Conservation (phyloP, 1,140 invertebrate genomes). For the Heliconius hermathena region DNA sequence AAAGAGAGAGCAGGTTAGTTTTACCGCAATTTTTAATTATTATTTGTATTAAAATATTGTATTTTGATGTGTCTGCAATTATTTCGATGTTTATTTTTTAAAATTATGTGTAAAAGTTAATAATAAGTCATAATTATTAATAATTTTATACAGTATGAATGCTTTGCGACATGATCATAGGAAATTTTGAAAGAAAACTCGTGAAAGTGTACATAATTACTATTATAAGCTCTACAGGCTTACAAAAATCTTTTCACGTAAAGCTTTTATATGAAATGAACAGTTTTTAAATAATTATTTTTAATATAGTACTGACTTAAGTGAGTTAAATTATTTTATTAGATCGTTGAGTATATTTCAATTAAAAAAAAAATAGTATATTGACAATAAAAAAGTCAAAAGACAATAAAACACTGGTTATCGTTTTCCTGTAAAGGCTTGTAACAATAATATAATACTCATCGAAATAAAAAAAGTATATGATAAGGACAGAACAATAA, state of each 20-base stretch:
- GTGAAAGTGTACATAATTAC: not conserved
- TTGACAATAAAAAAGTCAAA: not conserved
- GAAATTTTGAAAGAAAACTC: not conserved
- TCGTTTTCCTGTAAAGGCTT: not conserved
- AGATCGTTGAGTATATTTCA: not conserved
- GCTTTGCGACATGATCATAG: not conserved
- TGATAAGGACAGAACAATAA: too few species aligned
- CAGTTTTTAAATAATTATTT: not conserved
- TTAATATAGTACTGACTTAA: not conserved
- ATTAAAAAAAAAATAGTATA: not conserved
- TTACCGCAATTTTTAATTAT: not conserved
- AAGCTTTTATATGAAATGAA: not conserved
- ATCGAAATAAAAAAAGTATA: too few species aligned
- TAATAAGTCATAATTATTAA: not conserved
- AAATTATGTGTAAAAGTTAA: not conserved
- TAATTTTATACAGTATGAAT: not conserved
- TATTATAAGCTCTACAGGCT: not conserved
- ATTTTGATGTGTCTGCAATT: not conserved
- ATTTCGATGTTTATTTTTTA: not conserved
- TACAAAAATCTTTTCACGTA: not conserved
- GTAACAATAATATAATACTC: too few species aligned
- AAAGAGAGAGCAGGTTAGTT: constrained; percentile 13
- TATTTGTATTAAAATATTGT: not conserved
- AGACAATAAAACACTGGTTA: not conserved
- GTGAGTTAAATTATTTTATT: not conserved